Base-by-base conservation (phyloP, 92 coral and sea anemone species). In the Siderastrea radians region DNA sequence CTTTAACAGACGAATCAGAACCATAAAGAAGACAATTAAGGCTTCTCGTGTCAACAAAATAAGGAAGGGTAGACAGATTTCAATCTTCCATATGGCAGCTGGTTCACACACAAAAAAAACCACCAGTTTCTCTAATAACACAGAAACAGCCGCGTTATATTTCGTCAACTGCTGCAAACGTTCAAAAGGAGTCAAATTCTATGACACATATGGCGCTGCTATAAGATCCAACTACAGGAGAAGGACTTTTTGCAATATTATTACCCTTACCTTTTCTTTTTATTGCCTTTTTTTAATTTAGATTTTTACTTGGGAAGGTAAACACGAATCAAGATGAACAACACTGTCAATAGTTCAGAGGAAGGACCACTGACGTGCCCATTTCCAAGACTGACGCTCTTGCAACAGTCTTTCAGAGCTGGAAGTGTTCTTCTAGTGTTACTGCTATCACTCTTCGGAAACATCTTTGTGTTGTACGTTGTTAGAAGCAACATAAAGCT, bases 381-480 rank as follows among this genome's bases (percentile, higher is more conserved):
- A 14, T 84, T 43, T 60, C 81, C 88, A 46, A 72, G 57, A 44
- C 11, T 84, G 60, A 49, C 84, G 3, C 62, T 52, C 63, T 17
- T 11, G 38, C 77, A 84, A 60, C 81, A 74, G 73, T 47, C 54
- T 11, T 19, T 62, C 65, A 52, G 80, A 74, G 81, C 81, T 12
- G 64, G 38, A 64, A 48, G 72, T 45, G 81, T 74, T 3, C 72
- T 84, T 11, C 53, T 84, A 43, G 74, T 84, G 8, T 38, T 84
- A 3, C 15, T 49, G 6, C 16, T 74, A 4, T 84, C 88, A 49
- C 81, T 84, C 11, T 38, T 59, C 3, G 88, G 88, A 14, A 84
- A 84, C 80, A 60, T 84, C 49, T 75, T 84, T 16, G 88, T 84
- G 19, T 49, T 84, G 68, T 61, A 63, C 80, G 81, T 84, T 11